phyloP scores from a whole-genome alignment of 53 echinoderm and acorn worm species.

The Mesocentrotus franciscanus region DNA sequence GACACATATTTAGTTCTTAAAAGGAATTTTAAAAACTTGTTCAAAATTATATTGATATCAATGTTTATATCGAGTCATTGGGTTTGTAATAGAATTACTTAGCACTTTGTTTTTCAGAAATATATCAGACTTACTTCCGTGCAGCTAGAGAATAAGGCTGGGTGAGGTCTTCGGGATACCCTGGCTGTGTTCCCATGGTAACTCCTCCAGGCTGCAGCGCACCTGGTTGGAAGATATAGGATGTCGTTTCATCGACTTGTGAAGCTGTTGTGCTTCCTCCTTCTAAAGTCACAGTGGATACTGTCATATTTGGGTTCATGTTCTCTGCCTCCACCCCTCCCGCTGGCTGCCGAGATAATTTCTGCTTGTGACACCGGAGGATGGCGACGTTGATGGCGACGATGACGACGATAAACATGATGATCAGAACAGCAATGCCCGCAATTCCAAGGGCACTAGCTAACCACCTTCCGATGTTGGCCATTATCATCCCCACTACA shows the following conservation, averaged over 20 bases:
- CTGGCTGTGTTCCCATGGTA: neutral
- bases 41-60: no score
- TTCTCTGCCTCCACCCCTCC: neutral
- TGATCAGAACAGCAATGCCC: neutral
- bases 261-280: neutral
- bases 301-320: neutral
- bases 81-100: no score
- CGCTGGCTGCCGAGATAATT: neutral
- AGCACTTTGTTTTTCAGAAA: no score
- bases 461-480: neutral
- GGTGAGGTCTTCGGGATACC: neutral
- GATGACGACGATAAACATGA: neutral
- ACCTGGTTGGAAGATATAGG: neutral
- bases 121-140: neutral
- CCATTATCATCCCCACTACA: neutral
- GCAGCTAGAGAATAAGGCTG: neutral
- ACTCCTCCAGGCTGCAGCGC: neutral
- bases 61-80: no score
- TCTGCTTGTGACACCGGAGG: neutral
- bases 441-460: neutral
- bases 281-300: neutral
- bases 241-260: neutral
- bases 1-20: no score
- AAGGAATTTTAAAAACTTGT: no score
- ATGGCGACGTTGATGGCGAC: neutral